phyloP scores from a whole-genome alignment of 2,888 invertebrate genomes.

The Erannis defoliaria region DNA sequence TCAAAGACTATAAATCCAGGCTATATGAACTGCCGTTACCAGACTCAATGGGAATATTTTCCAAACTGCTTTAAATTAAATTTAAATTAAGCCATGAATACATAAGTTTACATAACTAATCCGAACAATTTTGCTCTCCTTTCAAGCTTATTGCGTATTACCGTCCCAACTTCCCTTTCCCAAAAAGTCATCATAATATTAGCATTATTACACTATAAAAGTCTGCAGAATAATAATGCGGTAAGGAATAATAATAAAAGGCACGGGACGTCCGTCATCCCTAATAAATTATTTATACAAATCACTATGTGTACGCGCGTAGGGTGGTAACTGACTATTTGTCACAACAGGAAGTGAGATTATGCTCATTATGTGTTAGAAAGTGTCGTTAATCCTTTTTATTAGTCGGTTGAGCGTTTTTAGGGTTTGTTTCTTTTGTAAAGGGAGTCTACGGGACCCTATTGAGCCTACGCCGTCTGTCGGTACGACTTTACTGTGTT shows the following conservation, averaged over 20 bases:
- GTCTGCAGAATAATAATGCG: slow-evolving; percentile 36
- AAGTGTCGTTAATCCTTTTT: slow-evolving; percentile 71
- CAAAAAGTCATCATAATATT: slow-evolving; percentile 39
- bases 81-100: background rate
- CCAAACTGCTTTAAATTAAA: too few relatives aligned
- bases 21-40: too few relatives aligned
- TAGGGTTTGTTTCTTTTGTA: background rate
- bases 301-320: slow-evolving; percentile 48
- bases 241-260: slow-evolving; percentile 36
- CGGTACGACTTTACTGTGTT: too few relatives aligned
- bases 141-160: slow-evolving; percentile 17
- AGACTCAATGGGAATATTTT: too few relatives aligned
- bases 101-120: background rate
- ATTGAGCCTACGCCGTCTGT: background rate
- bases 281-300: slow-evolving; percentile 58
- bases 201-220: slow-evolving; percentile 41
- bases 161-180: slow-evolving; percentile 25
- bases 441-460: background rate
- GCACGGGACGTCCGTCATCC: slow-evolving; percentile 46
- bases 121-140: slow-evolving; percentile 5
- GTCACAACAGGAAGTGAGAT: slow-evolving; percentile 70
- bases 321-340: slow-evolving; percentile 65
- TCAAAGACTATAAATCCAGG: too few relatives aligned
- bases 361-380: slow-evolving; percentile 72
- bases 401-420: slow-evolving; percentile 32